Conservation (phyloP, 2,113 vertebrate genomes). For the Ailurus styani region DNA sequence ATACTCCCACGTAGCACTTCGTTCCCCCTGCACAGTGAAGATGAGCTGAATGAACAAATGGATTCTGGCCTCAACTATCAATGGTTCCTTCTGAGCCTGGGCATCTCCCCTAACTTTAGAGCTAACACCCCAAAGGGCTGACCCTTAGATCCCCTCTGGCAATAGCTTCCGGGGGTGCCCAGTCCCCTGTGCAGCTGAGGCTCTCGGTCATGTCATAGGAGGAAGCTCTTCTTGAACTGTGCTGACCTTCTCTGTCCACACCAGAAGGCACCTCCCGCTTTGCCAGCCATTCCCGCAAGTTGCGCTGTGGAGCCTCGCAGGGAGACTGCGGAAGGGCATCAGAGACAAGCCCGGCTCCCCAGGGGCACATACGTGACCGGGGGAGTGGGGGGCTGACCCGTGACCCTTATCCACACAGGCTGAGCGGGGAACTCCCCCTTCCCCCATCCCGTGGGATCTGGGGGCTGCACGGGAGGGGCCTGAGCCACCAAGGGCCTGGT, state of each 20-base stretch:
- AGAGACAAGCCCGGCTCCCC: neutral
- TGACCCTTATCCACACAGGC: neutral
- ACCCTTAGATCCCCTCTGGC: neutral
- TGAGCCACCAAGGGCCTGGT: neutral
- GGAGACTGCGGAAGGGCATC: neutral
- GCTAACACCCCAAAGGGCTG: neutral
- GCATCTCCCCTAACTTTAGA: neutral
- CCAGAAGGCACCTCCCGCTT: neutral
- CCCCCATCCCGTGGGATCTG: neutral
- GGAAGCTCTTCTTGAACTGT: neutral
- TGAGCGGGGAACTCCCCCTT: neutral
- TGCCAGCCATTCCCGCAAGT: neutral
- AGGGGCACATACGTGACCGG: neutral
- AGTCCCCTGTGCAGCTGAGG: neutral
- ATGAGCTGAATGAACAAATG: neutral
- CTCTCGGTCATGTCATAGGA: neutral
- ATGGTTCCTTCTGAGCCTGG: neutral
- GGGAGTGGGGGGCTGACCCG: neutral
- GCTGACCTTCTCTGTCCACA: neutral
- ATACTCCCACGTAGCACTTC: neutral
- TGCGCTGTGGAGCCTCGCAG: rapidly evolving
- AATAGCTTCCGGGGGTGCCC: neutral
- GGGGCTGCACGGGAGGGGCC: neutral
- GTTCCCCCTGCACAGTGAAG: neutral
- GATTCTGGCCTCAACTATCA: neutral